Evolutionary conservation across 92 coral and sea anemone species (phyloP).

Genomic region (Micromussa lordhowensis): DNA sequence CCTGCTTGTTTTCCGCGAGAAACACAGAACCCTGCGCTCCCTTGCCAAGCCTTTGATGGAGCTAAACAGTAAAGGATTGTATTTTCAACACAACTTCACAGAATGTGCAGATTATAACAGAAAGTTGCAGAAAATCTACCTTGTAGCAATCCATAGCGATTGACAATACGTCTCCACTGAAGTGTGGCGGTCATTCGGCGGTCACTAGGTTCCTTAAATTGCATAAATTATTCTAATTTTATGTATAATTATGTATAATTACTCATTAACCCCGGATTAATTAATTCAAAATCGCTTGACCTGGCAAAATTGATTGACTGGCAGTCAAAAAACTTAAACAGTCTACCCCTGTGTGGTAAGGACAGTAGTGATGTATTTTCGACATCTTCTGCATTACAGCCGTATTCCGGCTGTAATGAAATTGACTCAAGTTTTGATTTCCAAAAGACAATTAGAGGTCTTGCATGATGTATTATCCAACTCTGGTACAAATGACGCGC

Average conservation of each 20-base stretch:
- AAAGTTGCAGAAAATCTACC: conserved; percentile 41
- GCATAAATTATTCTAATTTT: conserved; percentile 50
- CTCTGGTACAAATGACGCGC: too few species aligned
- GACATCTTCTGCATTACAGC: too few species aligned
- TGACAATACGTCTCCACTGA: conserved; percentile 2
- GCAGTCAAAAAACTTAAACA: too few species aligned
- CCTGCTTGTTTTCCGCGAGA: conserved; percentile 88
- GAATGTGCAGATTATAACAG: not conserved
- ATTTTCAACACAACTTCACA: not conserved
- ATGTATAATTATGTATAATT: too few species aligned
- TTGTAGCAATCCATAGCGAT: conserved; percentile 71
- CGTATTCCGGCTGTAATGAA: too few species aligned
- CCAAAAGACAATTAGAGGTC: too few species aligned
- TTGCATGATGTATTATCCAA: too few species aligned
- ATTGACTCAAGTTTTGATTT: too few species aligned
- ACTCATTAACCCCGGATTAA: not conserved
- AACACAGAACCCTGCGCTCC: conserved; percentile 98
- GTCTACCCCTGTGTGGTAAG: too few species aligned
- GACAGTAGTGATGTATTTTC: too few species aligned
- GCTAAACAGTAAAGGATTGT: conserved; percentile 52
- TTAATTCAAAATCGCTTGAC: not conserved
- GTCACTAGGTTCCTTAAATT: conserved; percentile 22
- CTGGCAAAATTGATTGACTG: too few species aligned
- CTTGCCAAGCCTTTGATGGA: conserved; percentile 96
- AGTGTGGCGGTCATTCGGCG: too few species aligned